Conservation (phyloP, 2,888 invertebrate genomes). For the Antheraea yamamai region DNA sequence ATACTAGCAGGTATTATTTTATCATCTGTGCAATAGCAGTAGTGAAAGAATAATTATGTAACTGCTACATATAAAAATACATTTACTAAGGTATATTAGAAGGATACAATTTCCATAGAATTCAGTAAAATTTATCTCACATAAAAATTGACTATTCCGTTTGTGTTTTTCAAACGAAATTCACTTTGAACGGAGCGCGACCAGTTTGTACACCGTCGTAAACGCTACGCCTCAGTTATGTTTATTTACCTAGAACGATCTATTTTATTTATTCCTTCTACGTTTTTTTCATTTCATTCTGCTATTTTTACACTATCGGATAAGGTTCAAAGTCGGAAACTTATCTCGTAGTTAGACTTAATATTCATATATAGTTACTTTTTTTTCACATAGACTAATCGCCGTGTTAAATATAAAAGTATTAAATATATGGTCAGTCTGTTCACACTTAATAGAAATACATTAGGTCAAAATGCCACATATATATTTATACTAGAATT, state of each 20-base stretch:
- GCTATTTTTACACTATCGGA: background rate
- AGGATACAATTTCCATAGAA: background rate
- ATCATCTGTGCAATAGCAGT: no score
- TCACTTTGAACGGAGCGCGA: background rate
- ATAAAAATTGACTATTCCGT: background rate
- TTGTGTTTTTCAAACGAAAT: background rate
- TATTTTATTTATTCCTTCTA: background rate
- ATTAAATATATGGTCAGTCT: no score
- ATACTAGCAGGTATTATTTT: no score
- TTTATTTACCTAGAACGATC: conserved; percentile 3
- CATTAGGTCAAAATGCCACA: no score
- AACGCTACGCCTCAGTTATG: background rate
- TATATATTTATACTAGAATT: no score
- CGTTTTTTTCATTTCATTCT: conserved; percentile 8
- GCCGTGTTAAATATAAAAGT: no score
- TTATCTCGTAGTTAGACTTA: background rate
- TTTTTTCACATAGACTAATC: no score
- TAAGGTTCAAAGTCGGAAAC: background rate
- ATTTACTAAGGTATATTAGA: background rate
- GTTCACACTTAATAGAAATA: no score
- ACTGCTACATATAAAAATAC: no score
- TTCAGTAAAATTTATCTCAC: background rate
- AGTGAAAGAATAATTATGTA: no score
- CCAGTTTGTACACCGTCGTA: conserved; percentile 2
- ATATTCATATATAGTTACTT: background rate